Evolutionary conservation across 1,140 invertebrate species (phyloP), one percentile per base, ranked within the genome.

Genomic region (Ladona fulva): DNA sequence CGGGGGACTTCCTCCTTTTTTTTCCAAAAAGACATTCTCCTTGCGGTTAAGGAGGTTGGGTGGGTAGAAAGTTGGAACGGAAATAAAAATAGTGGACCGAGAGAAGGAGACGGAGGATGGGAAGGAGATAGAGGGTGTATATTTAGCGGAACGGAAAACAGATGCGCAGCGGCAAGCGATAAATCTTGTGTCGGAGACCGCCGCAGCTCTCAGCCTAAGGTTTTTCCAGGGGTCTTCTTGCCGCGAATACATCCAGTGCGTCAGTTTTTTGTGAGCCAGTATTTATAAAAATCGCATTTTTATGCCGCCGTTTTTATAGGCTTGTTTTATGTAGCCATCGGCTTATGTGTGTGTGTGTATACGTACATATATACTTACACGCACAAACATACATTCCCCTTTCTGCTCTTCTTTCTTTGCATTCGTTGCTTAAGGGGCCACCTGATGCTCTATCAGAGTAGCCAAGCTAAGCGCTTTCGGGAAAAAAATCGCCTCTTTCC

Each of bases 81-180:
- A 37, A 37, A 37, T 37, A 37, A 37, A 37, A 37, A 37, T 37
- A 37, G 29, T 37, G 29, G 29, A 37, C 29, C 29, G 29, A 37
- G 29, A 37, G 29, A 37, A 1, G n/a, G 44, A 19, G 19, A 52
- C 19, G 44, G 19, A 52, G 44, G 19, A 19, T 12, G 52, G n/a
- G 52, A 19, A 3, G 52, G 52, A 66, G 52, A 66, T 19, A 19
- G 14, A 22, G 52, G 14, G n/a, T 16, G 52, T 16, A 22, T 66
- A 66, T 66, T 19, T 66, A 66, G 52, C 52, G 52, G 52, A 66
- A 66, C 52, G 52, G n/a, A 66, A 66, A 66, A 66, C 52, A 66
- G 52, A 66, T 66, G 52, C 52, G 52, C 52, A 66, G 52, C 52
- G 12, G 52, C 5, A 12, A 66, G 52, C 52, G n/a, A 66, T 66